These are phyloP conservation scores for Anas acuta DNA, from an alignment of 2,797 vertebrate species.

Conservation along the genomic window DNA sequence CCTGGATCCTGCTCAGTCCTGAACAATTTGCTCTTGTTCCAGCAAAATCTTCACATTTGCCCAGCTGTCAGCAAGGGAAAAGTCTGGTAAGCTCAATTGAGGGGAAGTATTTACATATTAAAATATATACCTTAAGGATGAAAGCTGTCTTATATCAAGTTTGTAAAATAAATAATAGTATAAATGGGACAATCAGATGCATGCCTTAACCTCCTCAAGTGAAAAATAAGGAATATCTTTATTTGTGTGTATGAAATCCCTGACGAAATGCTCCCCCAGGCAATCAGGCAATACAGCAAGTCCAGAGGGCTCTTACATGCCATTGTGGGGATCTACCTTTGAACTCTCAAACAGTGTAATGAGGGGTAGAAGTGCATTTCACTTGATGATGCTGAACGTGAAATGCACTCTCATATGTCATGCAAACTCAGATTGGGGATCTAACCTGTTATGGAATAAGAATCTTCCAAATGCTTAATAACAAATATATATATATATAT, in stretches of 20 bases:
- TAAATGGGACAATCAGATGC: background rate
- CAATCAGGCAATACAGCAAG: background rate
- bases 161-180: background rate
- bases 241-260: constrained; percentile 38
- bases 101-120: background rate
- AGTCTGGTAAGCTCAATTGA: background rate
- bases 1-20: background rate
- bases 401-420: background rate
- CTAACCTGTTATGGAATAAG: background rate
- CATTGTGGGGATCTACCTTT: constrained; percentile 6
- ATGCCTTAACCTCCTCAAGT: constrained; percentile 25
- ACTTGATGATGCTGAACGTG: background rate
- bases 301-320: background rate
- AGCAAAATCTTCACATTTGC: background rate
- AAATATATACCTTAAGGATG: background rate
- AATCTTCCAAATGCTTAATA: background rate
- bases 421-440: background rate
- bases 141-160: background rate
- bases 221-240: constrained; percentile 45
- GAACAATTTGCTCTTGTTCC: background rate
- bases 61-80: background rate
- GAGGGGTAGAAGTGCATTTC: background rate
- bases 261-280: background rate
- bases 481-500: background rate
- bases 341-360: background rate